A percentile compares a stretch with the other conserved stretches of the same genome.
These are phyloP conservation scores for Pseudochirops corinnae DNA, from an alignment of 2,797 vertebrate genomes.

Conservation along the genomic window DNA sequence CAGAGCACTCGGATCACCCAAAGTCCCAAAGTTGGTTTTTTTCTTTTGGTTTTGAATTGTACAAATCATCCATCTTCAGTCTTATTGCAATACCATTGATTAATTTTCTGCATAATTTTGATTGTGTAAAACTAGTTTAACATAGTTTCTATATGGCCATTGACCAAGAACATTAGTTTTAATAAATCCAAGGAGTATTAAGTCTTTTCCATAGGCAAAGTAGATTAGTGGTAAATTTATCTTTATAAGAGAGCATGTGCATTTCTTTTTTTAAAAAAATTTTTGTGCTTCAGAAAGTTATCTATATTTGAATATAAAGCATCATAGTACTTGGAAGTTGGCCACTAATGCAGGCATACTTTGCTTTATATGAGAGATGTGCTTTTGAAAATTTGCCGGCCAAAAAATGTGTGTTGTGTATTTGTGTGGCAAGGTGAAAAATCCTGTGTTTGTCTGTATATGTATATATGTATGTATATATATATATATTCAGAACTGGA, in stretches of 20 bases:
- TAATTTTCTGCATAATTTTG: background rate
- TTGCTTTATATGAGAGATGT: background rate
- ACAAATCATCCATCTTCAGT: background rate
- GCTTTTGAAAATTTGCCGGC: background rate
- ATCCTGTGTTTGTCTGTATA: background rate
- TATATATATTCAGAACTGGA: background rate
- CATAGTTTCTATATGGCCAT: background rate
- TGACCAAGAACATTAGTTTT: background rate
- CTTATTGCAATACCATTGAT: background rate
- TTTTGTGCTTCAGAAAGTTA: background rate
- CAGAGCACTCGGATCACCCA: background rate
- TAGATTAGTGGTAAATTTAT: background rate
- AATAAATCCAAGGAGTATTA: background rate
- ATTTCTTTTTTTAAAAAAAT: background rate
- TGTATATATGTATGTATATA: background rate
- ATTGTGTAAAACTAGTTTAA: background rate
- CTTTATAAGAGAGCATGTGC: background rate
- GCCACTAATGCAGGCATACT: background rate
- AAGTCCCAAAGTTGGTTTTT: background rate
- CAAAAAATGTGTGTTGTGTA: background rate
- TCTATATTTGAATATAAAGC: background rate
- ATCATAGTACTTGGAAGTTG: background rate
- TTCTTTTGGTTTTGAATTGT: background rate
- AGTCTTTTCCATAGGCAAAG: background rate
- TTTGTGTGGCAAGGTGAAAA: background rate